phyloP scores from a whole-genome alignment of 1,140 invertebrate species.

The Drosophila yakuba region DNA sequence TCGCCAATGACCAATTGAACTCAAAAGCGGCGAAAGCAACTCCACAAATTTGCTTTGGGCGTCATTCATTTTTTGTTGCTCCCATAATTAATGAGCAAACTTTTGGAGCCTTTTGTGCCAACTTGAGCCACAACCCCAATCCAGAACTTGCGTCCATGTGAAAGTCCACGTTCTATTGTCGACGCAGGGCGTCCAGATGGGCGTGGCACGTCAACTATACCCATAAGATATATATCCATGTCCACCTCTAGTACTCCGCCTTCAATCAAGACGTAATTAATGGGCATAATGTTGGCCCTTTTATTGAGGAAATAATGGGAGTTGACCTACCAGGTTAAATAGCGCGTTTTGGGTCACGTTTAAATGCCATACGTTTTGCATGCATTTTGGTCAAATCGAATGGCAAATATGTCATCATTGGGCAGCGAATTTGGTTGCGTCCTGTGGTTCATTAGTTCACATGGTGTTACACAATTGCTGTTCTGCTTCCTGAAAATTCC shows the following conservation, averaged over 20 bases:
- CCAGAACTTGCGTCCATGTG: constrained; percentile 1
- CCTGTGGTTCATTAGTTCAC: background rate
- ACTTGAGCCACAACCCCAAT: constrained; percentile 36
- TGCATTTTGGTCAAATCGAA: constrained; percentile 29
- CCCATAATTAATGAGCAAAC: constrained; percentile 75
- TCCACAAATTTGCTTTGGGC: constrained; percentile 55
- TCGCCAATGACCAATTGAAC: constrained; percentile 62
- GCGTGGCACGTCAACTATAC: constrained; percentile 63
- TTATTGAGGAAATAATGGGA: constrained; percentile 7
- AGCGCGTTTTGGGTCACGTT: constrained; percentile 28
- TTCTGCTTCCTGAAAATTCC: no score
- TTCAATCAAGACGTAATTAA: constrained; percentile 51
- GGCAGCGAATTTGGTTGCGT: background rate
- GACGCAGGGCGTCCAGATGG: constrained; percentile 42
- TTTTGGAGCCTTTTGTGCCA: constrained; percentile 66
- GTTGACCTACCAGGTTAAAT: background rate
- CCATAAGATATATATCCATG: constrained; percentile 38
- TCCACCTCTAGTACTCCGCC: constrained; percentile 1
- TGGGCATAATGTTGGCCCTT: constrained; percentile 33
- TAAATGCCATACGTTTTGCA: constrained; percentile 16
- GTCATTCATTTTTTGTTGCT: constrained; percentile 38
- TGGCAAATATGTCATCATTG: background rate
- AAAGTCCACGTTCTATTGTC: constrained; percentile 37
- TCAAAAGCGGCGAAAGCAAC: constrained; percentile 23
- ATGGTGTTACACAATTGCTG: background rate